Conservation (phyloP, 2,888 invertebrate species). For the Cheilosia scutellata region DNA sequence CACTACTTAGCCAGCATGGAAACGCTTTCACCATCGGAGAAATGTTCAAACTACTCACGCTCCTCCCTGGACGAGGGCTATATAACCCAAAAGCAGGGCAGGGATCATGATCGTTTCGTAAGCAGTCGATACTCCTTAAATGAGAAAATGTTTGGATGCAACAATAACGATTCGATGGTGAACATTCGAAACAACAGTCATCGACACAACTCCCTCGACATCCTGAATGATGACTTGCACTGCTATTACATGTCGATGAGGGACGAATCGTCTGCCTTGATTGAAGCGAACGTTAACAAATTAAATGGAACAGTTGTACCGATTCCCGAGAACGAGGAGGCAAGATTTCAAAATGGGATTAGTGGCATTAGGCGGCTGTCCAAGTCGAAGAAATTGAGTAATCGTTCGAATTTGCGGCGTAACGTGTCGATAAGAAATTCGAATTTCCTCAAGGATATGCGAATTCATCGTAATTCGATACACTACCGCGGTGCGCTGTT, state of each 20-base stretch:
- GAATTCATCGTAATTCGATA: conserved; percentile 91
- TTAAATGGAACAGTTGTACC: conserved; percentile 79
- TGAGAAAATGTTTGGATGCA: conserved; percentile 81
- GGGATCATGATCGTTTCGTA: conserved; percentile 77
- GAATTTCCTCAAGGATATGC: conserved; percentile 89
- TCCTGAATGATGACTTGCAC: conserved; percentile 80
- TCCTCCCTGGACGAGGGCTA: conserved; percentile 80
- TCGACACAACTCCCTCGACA: conserved; percentile 82
- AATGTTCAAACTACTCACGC: conserved; percentile 78
- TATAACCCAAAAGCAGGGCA: conserved; percentile 79
- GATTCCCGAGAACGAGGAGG: conserved; percentile 80
- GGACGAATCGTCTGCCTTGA: conserved; percentile 79
- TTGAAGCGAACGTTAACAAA: conserved; percentile 79
- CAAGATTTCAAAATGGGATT: conserved; percentile 76
- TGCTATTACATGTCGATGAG: conserved; percentile 78
- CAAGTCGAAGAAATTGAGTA: conserved; percentile 80
- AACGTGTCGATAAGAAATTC: conserved; percentile 84
- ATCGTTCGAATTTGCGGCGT: conserved; percentile 82
- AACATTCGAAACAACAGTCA: conserved; percentile 78
- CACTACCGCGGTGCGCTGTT: conserved; percentile 94
- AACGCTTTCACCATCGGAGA: conserved; percentile 83
- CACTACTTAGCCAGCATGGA: conserved; percentile 82
- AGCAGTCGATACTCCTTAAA: conserved; percentile 83
- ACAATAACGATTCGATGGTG: conserved; percentile 78
- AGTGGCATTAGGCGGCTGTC: conserved; percentile 80